A percentile compares a stretch with the other conserved stretches of the same genome.
Evolutionary conservation across 1,140 invertebrate species (phyloP).

Genomic region (Caerostris extrusa): DNA sequence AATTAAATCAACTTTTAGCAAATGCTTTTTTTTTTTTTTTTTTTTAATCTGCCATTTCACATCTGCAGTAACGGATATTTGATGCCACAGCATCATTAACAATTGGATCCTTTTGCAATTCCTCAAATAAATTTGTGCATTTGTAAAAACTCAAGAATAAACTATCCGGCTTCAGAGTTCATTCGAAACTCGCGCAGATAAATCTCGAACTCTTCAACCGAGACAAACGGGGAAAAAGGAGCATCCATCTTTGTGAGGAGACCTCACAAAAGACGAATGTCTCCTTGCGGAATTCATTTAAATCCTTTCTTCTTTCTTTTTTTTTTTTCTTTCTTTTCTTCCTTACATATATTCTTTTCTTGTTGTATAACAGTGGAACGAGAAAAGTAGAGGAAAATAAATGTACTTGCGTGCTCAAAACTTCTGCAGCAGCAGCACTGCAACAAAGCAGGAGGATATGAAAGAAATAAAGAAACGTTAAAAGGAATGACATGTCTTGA

Average conservation of each 20-base stretch:
- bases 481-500: constrained; percentile 32
- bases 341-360: neutral
- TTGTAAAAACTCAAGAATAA: neutral
- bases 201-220: constrained; percentile 41
- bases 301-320: constrained; percentile 11
- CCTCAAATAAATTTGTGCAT: no score
- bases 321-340: neutral
- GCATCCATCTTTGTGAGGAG: constrained; percentile 42
- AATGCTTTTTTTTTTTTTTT: no score
- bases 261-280: constrained; percentile 34
- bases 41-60: no score
- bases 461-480: neutral
- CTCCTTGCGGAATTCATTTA: constrained; percentile 53
- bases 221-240: constrained; percentile 51
- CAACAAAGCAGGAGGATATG: constrained; percentile 17
- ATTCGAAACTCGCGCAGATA: constrained; percentile 27
- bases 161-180: neutral
- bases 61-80: no score
- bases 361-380: neutral
- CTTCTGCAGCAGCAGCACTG: neutral
- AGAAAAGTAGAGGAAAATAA: neutral
- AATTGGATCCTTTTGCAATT: no score
- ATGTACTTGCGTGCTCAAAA: constrained; percentile 10
- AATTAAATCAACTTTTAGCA: no score
- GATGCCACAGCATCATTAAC: no score